Evolutionary conservation across 2,888 invertebrate genomes (phyloP), one percentile per base, ranked within the genome.

Genomic region (Eledone cirrhosa): DNA sequence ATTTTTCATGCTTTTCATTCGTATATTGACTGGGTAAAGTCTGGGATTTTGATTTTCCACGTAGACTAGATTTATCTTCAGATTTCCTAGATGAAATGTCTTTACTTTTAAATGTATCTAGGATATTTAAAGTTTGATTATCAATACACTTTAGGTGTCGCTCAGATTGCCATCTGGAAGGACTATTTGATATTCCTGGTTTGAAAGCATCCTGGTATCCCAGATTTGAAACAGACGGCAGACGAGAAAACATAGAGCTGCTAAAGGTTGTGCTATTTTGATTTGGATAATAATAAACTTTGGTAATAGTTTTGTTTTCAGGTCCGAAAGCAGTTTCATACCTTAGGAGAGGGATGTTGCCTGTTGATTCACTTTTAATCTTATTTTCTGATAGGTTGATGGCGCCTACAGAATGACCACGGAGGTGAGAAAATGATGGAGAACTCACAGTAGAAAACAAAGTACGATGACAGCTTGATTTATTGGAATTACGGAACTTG

Each of bases 311-410:
- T 59, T 82, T 80, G 80, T 88, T 88, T 77, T 88, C 88, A 8
- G 88, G 88, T 19, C 88, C 88, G 81, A 88, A 88, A 16, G 86
- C 87, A 14, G 88, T 88, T 79, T 88, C 88, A 80, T 85, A 88
- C 76, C 83, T 82, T 2, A 86, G 84, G 41, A 87, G 83, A 65
- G 85, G 85, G 63, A 84, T 78, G 53, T 80, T 83, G 22, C 83
- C 80, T 16, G 81, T 80, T 2, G 84, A 84, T 3, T 79, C 80
- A 77, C 80, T 84, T 74, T 78, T 83, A 16, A 79, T 80, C 22
- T 78, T 77, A 14, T 74, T 48, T 22, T 84, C 85, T 65, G 82
- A 78, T 65, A 80, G 65, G 33, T 79, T 76, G 33, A 79, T 48
- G 27, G 78, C 69, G 14, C 53, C 48, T 22, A 78, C 29, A 33